Percentiles rank a stretch among this genome's conserved stretches.
Conservation (phyloP, 2,797 vertebrate genomes). For the Tangara arthus region DNA sequence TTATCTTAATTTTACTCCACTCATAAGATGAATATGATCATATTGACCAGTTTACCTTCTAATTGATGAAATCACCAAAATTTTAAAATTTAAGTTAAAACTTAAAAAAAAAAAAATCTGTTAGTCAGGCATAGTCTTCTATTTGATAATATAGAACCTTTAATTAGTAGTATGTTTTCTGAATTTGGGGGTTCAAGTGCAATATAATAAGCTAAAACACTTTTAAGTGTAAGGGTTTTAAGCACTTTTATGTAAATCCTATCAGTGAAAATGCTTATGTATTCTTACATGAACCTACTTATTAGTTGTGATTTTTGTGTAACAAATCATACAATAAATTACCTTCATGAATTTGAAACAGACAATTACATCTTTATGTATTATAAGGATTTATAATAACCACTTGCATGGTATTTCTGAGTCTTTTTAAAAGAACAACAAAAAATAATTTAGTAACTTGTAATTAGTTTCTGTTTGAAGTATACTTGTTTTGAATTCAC, state of each 20-base stretch:
- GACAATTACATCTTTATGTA: neutral
- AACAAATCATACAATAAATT: neutral
- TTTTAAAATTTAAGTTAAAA: neutral
- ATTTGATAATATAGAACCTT: neutral
- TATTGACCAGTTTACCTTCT: neutral
- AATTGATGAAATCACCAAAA: neutral
- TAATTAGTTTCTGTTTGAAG: neutral
- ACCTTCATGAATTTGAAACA: neutral
- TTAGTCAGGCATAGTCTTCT: neutral
- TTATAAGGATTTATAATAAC: neutral
- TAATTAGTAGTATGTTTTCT: neutral
- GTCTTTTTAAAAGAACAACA: neutral
- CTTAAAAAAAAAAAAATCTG: fast-evolving
- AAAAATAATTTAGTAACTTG: neutral
- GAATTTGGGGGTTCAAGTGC: neutral
- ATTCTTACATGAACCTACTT: neutral
- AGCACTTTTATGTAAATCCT: neutral
- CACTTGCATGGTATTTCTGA: neutral
- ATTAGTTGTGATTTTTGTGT: neutral
- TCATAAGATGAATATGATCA: neutral
- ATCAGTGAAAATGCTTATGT: neutral
- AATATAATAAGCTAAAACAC: neutral
- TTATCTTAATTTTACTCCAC: neutral
- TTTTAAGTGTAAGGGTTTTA: neutral
- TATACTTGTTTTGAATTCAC: neutral